Base-by-base conservation (phyloP, 2,797 vertebrate genomes). In the Mus spretus region DNA sequence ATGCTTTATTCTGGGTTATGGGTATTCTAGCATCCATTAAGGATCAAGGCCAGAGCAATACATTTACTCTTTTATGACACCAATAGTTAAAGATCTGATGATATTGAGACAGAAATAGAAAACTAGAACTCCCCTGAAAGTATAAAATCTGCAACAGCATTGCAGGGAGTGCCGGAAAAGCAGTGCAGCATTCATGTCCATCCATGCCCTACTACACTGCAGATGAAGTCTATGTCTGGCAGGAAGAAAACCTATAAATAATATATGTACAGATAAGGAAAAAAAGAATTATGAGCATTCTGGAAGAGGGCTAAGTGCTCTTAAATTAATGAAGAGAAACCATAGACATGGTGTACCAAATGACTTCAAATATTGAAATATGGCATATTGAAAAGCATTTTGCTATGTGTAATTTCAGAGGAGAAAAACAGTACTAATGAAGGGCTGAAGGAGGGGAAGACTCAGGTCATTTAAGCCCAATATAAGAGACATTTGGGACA, bases 341-440 rank as follows among this genome's bases (percentile, higher is more conserved):
- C 3, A 77, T 20, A 59, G n/a, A 17, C 11, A 7, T 53, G 11
- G 3, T 37, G 1, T 22, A n/a, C 8, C 7, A 61, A 9, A 72
- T 92, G 28, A 57, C 15, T 40, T 94, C 31, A 67, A n/a, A 90
- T 65, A 82, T 26, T 89, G 17, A 94, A 75, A 89, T 86, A n/a
- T 20, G 80, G 6, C 3, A 28, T 61, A 81, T 72, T 31, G 75
- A 82, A 88, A 74, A 79, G 2, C 31, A 40, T 50, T 87, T 90
- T 77, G 34, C 67, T 91, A n/a, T 75, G 26, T 9, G 19, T 63
- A 34, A 14, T 89, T 93, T 81, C 67, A 78, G 28, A 77, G 8
- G 12, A 82, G 37, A 77, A 20, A 59, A 20, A 59, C 13, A 61
- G 31, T 12, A 47, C 17, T 89, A 40, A 75, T 40, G 53, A 26